Base-by-base conservation (phyloP, 37 sponge, comb jelly and placozoan genomes). In the Tethya wilhelma region DNA sequence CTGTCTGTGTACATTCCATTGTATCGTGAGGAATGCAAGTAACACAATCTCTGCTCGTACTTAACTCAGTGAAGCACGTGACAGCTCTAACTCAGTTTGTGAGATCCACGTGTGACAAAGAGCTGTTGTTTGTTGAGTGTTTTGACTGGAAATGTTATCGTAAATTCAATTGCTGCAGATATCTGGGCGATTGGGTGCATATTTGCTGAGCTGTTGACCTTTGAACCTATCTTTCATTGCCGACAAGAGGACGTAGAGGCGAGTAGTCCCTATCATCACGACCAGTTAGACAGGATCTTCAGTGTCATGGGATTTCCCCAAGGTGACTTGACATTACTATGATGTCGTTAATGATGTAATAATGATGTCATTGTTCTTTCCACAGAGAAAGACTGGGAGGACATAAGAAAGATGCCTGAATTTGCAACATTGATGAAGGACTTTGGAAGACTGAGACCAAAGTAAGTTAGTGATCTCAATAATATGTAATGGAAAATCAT, bases 111-210 rank as follows among this genome's bases (percentile, higher is more conserved):
- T 49, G 53, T 9, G 9, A 14, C 53, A 19, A 20, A 49, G 11
- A 20, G 17, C 17, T 49, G 17, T 49, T 49, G 17, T 49, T 49
- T 20, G 11, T 49, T 62, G 38, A 33, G 38, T 67, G 14, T 6
- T 31, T 38, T 7, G 29, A 31, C 12, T 28, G 40, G 14, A 6
- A 67, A 36, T 36, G 14, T 36, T 28, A 37, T 49, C 14, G 53
- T 49, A n/a, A 23, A 20, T 43, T 7, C 67, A 19, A 2, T 70
- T 3, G 40, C 8, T 5, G 2, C 59, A 94, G 97, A 98, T 79
- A 95, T 95, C 31, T 98, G 98, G 98, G 98, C 98, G 5, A 98
- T 95, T 56, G 98, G 98, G 0, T 98, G 98, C 63, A 98, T 98
- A 32, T 98, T 98, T 90, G 96, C 98, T 17, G 98, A 98, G 78